Conservation (phyloP, 2,888 invertebrate species). For the Octonoba sinensis region DNA sequence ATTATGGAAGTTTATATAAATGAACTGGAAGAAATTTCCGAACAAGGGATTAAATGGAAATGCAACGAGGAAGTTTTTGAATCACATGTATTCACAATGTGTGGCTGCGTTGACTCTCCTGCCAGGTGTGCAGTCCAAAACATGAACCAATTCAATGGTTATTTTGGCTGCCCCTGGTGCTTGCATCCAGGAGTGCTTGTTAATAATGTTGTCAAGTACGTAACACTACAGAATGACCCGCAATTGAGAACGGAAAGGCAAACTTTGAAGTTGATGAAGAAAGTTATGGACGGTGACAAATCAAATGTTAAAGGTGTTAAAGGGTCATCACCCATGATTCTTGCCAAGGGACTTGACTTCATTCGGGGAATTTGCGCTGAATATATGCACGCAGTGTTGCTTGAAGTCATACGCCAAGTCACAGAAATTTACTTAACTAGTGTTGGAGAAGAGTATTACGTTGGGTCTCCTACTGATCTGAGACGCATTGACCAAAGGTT, state of each 20-base stretch:
- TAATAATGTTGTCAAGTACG: constrained; percentile 6
- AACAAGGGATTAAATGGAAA: constrained; percentile 15
- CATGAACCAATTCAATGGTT: constrained; percentile 30
- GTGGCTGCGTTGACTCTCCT: constrained; percentile 30
- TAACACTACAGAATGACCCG: constrained; percentile 10
- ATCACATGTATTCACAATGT: constrained; percentile 18
- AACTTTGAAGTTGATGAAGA: constrained; percentile 10
- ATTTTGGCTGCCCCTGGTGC: constrained; percentile 33
- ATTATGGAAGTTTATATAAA: constrained; percentile 17
- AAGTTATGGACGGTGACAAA: neutral
- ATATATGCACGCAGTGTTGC: constrained; percentile 32
- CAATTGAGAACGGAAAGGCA: constrained; percentile 15
- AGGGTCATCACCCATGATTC: constrained; percentile 22
- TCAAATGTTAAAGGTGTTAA: constrained; percentile 18
- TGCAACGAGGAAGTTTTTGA: neutral
- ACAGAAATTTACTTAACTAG: constrained; percentile 11
- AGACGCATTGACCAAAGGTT: constrained; percentile 3
- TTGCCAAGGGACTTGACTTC: constrained; percentile 12
- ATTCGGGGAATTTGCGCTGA: constrained; percentile 19
- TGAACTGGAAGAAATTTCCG: neutral
- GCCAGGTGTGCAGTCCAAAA: constrained; percentile 39
- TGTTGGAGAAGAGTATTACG: constrained; percentile 19
- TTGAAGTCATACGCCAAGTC: constrained; percentile 12
- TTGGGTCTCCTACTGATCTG: constrained; percentile 23
- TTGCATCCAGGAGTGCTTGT: constrained; percentile 15